Evolutionary conservation across 2,888 invertebrate genomes (phyloP), one percentile per base, ranked within the genome.

Genomic region (Rhopalosiphum nymphaeae): DNA sequence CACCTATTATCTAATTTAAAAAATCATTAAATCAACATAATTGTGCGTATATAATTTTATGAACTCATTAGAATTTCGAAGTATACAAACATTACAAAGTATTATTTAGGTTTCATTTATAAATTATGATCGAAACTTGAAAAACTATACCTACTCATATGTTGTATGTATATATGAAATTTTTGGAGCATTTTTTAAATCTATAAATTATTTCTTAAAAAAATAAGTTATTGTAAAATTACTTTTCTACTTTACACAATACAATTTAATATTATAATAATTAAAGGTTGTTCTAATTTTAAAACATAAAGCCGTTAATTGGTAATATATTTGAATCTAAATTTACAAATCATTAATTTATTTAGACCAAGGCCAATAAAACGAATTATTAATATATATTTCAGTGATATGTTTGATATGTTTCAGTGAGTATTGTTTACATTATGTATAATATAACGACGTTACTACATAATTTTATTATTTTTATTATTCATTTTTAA

Each of bases 361-460:
- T 67, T 16, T n/a, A 67, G 67, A 67, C 67, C n/a, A 67, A 67
- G n/a, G 67, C 4, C 67, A 67, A 67, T n/a, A 16, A 16, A 67
- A 61, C 13, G 13, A n/a, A 67, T 67, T n/a, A 67, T 67, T n/a
- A 67, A 67, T 67, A n/a, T 16, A 67, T 16, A 67, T 67, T 67
- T 67, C n/a, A 67, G n/a, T n/a, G 67, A n/a, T 67, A 16, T 67
- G 67, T 67, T 67, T n/a, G 67, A n/a, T n/a, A n/a, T n/a, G n/a
- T 67, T 67, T 67, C n/a, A 67, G n/a, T 67, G 13, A n/a, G n/a
- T 67, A n/a, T n/a, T 67, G n/a, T 67, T 67, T 67, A 67, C 67
- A n/a, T 67, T 67, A 67, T 67, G 16, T 67, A n/a, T 67, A 67
- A n/a, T 67, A 67, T 61, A 29, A 61, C n/a, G 67, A 67, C 0